These are phyloP conservation scores for Papilio xuthus DNA, from an alignment of 1,140 invertebrate species.

Conservation along the genomic window DNA sequence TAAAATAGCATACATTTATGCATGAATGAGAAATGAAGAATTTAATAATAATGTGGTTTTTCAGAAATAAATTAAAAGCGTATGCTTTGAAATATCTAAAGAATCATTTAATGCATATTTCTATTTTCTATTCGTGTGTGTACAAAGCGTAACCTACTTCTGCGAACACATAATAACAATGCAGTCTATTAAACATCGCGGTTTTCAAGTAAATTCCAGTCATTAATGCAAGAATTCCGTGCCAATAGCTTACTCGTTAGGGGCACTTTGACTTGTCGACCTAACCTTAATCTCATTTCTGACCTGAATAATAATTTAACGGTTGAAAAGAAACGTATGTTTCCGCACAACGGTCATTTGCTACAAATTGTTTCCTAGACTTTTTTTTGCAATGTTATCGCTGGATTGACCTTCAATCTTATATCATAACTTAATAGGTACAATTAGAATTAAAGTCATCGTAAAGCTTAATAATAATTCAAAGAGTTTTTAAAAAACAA, in stretches of 20 bases:
- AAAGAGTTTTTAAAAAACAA: not conserved
- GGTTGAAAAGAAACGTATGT: conserved; percentile 37
- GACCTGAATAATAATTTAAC: conserved; percentile 59
- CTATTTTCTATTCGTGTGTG: conserved; percentile 16
- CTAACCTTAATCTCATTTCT: conserved; percentile 66
- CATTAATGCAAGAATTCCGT: conserved; percentile 77
- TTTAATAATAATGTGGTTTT: not conserved
- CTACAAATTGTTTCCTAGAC: conserved; percentile 29
- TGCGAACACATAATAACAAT: conserved; percentile 44
- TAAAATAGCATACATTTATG: not conserved
- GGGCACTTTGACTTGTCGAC: conserved; percentile 54
- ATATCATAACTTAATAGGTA: not conserved
- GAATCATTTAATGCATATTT: conserved; percentile 33
- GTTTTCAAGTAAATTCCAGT: conserved; percentile 57
- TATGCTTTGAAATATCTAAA: conserved; percentile 21
- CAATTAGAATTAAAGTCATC: not conserved
- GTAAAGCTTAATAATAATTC: not conserved
- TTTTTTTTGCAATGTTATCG: conserved; percentile 21
- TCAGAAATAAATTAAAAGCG: conserved; percentile 31
- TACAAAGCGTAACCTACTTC: conserved; percentile 37
- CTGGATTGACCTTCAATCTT: not conserved
- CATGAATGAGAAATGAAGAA: not conserved
- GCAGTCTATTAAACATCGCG: conserved; percentile 46
- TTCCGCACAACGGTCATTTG: conserved; percentile 35
- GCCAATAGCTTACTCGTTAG: conserved; percentile 61